Conservation (phyloP, 2,888 invertebrate species). For the Byasa hedistus region DNA sequence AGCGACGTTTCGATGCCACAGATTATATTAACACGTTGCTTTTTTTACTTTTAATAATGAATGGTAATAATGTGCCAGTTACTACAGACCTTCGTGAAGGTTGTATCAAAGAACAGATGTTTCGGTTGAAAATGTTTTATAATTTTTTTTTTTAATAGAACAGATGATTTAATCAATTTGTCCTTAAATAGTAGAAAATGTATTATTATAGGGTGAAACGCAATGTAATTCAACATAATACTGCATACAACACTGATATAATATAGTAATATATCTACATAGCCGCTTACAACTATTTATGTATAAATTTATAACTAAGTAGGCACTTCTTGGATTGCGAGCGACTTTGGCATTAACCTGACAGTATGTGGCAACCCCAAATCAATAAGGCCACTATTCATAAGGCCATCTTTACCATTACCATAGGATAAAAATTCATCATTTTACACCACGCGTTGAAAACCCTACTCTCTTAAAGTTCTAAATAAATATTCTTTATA, state of each 20-base stretch:
- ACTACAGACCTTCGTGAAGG: not conserved
- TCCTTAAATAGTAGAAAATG: conserved; percentile 17
- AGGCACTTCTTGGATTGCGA: conserved; percentile 61
- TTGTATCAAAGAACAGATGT: conserved; percentile 4
- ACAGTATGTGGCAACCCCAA: conserved; percentile 9
- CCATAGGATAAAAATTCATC: conserved; percentile 17
- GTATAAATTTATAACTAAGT: conserved; percentile 49
- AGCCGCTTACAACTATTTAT: conserved; percentile 45
- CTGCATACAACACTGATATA: conserved; percentile 43
- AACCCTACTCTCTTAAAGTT: not conserved
- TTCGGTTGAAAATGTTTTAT: conserved; percentile 5
- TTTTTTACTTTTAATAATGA: not conserved
- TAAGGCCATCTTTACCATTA: conserved; percentile 20
- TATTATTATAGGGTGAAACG: conserved; percentile 17
- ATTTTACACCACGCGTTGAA: not conserved
- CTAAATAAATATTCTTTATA: not conserved
- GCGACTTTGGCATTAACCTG: conserved; percentile 36
- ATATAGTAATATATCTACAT: conserved; percentile 34
- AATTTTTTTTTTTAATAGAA: conserved; percentile 28
- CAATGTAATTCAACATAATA: conserved; percentile 40
- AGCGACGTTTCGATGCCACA: not conserved
- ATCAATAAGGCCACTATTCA: conserved; percentile 17
- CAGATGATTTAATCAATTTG: conserved; percentile 32
- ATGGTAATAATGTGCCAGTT: not conserved
- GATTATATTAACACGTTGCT: not conserved